Conservation (phyloP, 2,113 vertebrate genomes). For the Salvator merianae region DNA sequence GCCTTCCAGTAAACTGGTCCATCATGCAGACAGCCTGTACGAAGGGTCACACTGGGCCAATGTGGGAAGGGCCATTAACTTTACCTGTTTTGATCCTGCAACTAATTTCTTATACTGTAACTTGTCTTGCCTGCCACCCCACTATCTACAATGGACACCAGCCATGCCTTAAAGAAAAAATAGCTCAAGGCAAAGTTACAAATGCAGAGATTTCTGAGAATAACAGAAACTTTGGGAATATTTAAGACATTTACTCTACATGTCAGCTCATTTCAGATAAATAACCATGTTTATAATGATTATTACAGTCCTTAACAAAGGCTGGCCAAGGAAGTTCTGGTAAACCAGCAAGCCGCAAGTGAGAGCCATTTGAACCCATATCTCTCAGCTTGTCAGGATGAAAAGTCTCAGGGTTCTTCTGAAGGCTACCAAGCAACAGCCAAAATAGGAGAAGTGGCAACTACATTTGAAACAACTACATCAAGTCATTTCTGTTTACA, state of each 20-base stretch:
- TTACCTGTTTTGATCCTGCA: too few relatives aligned
- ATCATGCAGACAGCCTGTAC: too few relatives aligned
- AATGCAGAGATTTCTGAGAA: too few relatives aligned
- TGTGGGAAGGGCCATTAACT: too few relatives aligned
- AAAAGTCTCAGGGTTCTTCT: not conserved
- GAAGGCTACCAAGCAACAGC: conserved; percentile 7
- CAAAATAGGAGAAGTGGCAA: not conserved
- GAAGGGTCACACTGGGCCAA: too few relatives aligned
- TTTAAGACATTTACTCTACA: not conserved
- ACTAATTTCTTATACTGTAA: too few relatives aligned
- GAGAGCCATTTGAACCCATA: not conserved
- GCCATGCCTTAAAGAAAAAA: too few relatives aligned
- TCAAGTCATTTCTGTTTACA: not conserved
- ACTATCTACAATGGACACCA: too few relatives aligned
- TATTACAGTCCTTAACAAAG: not conserved
- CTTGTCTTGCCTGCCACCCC: too few relatives aligned
- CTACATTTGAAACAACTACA: not conserved
- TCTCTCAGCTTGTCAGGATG: conserved; percentile 8
- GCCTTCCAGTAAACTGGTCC: too few relatives aligned
- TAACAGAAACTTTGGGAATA: not conserved
- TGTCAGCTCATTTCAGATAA: not conserved
- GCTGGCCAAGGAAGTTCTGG: not conserved
- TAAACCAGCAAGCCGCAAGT: conserved; percentile 3
- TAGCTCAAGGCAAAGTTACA: too few relatives aligned
- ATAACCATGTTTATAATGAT: not conserved